Evolutionary conservation across 2,888 invertebrate species (phyloP).

Genomic region (Alitta virens): DNA sequence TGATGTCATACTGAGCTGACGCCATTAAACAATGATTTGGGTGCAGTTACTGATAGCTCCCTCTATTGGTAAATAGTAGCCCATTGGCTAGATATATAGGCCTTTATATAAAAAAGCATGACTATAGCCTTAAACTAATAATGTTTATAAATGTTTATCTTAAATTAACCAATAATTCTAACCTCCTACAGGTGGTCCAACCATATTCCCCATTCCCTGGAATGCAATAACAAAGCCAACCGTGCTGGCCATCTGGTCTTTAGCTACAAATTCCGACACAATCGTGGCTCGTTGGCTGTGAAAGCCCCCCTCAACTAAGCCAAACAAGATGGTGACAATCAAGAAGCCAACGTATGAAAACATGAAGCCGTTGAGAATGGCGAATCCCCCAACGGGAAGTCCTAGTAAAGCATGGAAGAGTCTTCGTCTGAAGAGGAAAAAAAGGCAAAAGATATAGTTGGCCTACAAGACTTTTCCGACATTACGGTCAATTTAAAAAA

Average conservation of each 20-base stretch:
- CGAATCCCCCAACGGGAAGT: background rate
- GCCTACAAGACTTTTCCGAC: too few relatives aligned
- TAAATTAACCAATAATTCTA: background rate
- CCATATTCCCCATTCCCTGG: constrained; percentile 39
- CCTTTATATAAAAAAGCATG: too few relatives aligned
- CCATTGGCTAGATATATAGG: too few relatives aligned
- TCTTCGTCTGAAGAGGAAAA: background rate
- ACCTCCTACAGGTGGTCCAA: constrained; percentile 42
- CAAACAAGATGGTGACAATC: constrained; percentile 30
- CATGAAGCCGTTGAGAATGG: constrained; percentile 4
- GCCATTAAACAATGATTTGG: too few relatives aligned
- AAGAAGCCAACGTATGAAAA: constrained; percentile 24
- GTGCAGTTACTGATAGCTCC: too few relatives aligned
- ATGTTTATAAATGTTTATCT: too few relatives aligned
- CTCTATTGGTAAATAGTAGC: too few relatives aligned
- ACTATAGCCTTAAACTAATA: too few relatives aligned
- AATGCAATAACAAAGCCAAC: constrained; percentile 39
- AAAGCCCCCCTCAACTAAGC: constrained; percentile 35
- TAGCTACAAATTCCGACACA: constrained; percentile 37
- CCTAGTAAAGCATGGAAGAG: constrained; percentile 13
- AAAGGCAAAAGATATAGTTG: background rate
- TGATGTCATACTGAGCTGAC: too few relatives aligned
- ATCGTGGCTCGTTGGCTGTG: constrained; percentile 41
- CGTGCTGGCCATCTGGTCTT: constrained; percentile 35
- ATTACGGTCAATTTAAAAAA: background rate